Conservation (phyloP, 1,140 invertebrate genomes). For the Lutraria rhynchaena region DNA sequence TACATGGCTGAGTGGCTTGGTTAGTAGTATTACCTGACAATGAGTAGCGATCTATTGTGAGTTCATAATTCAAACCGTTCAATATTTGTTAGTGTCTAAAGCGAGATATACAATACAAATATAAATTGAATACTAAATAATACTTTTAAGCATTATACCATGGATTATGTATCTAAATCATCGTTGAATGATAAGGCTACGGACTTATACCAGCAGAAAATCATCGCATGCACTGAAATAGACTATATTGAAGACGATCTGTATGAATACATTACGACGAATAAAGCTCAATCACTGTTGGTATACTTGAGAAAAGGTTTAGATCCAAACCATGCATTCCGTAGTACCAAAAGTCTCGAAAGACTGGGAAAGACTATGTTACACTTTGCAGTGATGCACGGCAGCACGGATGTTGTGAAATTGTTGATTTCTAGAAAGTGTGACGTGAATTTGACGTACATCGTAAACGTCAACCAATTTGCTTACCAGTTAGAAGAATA, state of each 20-base stretch:
- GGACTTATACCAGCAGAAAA: not conserved
- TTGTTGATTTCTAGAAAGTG: slow-evolving; percentile 62
- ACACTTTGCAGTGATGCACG: slow-evolving; percentile 64
- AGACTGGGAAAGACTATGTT: slow-evolving; percentile 70
- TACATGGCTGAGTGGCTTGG: too few relatives aligned
- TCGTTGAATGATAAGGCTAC: not conserved
- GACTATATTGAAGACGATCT: slow-evolving; percentile 73
- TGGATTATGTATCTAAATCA: too few relatives aligned
- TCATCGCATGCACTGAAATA: slow-evolving; percentile 57
- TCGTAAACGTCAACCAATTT: slow-evolving; percentile 70
- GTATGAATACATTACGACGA: slow-evolving; percentile 63
- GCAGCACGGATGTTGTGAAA: slow-evolving; percentile 62
- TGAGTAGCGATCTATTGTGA: too few relatives aligned
- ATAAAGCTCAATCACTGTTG: slow-evolving; percentile 53
- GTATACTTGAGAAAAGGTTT: slow-evolving; percentile 68
- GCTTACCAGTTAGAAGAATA: slow-evolving; percentile 65
- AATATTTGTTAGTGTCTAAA: too few relatives aligned
- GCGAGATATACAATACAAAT: too few relatives aligned
- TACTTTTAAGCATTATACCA: too few relatives aligned
- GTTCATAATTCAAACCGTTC: too few relatives aligned
- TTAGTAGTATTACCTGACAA: too few relatives aligned
- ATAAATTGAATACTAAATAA: too few relatives aligned
- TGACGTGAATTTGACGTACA: slow-evolving; percentile 69
- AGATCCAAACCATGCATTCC: slow-evolving; percentile 70
- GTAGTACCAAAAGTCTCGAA: slow-evolving; percentile 61